A percentile compares a stretch with the other conserved stretches of the same genome.
These are phyloP conservation scores for Emydoidea blandingii DNA, from an alignment of 2,797 vertebrate genomes.

Conservation along the genomic window DNA sequence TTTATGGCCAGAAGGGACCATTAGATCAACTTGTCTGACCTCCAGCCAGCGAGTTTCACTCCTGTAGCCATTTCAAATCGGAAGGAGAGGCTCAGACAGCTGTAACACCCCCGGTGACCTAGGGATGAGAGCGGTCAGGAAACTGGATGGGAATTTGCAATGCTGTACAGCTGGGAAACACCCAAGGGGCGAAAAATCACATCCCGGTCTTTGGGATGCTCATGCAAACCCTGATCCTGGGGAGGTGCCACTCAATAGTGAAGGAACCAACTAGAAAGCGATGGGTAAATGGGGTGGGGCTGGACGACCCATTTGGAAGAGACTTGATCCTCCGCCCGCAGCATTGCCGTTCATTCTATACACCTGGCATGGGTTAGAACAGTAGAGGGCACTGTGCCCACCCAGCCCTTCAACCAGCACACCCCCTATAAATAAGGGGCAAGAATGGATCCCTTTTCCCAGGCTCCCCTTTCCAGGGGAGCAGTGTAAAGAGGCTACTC, in stretches of 20 bases:
- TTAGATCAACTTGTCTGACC: background rate
- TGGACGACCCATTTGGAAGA: background rate
- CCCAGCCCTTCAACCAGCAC: too few relatives aligned
- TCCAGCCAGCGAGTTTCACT: background rate
- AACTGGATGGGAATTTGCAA: too few relatives aligned
- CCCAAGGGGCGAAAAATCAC: background rate
- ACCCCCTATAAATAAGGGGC: too few relatives aligned
- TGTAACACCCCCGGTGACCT: background rate
- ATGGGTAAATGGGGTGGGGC: background rate
- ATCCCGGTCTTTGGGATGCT: background rate
- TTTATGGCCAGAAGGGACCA: background rate
- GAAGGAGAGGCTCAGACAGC: background rate
- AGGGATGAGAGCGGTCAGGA: background rate
- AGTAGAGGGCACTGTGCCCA: too few relatives aligned
- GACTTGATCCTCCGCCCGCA: background rate
- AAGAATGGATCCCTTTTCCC: too few relatives aligned
- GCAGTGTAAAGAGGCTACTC: too few relatives aligned
- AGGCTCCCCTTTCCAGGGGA: too few relatives aligned
- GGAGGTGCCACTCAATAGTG: background rate
- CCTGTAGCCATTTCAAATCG: background rate
- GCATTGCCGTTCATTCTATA: background rate
- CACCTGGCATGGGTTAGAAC: background rate
- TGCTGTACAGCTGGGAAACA: too few relatives aligned
- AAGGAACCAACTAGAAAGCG: background rate
- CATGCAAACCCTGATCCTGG: background rate